Evolutionary conservation across 2,797 vertebrate species (phyloP), one percentile per base, ranked within the genome.

Genomic region (Lepilemur ruficaudatus): DNA sequence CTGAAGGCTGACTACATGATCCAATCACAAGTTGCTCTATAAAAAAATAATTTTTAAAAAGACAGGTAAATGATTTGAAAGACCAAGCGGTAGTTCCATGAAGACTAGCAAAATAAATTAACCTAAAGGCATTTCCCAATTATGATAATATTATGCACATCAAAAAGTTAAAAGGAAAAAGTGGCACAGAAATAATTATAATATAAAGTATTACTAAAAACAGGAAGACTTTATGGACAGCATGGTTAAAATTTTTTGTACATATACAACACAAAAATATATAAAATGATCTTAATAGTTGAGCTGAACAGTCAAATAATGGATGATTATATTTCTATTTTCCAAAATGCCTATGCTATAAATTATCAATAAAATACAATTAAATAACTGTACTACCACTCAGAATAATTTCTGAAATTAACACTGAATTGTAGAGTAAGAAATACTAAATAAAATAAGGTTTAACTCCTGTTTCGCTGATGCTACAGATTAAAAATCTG

Each of bases 11-110:
- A 97, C 98, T 99, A 96, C 97, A 99, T 35, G 98, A 97, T 93
- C 99, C 99, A 95, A 99, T 97, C 93, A 98, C 98, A 98, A 99
- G 99, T 98, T 99, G 99, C 95, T 99, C 99, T 99, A 98, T 96
- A 98, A 98, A 81, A 81, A 94, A 98, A 83, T 95, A 96, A 43
- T 90, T 76, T 95, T 94, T 78, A 61, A 86, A 94, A 92, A 97
- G 91, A 96, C 32, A 75, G 18, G 96, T 82, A 25, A 92, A 70
- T 73, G 52, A 0, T 92, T 25, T 94, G 92, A 97, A 97, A 91
- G 75, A 61, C 1, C 61, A 96, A 89, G 48, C 61, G n/a, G 76
- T 20, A 72, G 48, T 93, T 8, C 76, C 48, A 84, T 57, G 22
- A 95, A 94, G 38, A 79, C 78, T 0, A 95, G 57, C 67, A 95